Evolutionary conservation across 2,888 invertebrate genomes (phyloP).

Genomic region (Trichacis sp.): DNA sequence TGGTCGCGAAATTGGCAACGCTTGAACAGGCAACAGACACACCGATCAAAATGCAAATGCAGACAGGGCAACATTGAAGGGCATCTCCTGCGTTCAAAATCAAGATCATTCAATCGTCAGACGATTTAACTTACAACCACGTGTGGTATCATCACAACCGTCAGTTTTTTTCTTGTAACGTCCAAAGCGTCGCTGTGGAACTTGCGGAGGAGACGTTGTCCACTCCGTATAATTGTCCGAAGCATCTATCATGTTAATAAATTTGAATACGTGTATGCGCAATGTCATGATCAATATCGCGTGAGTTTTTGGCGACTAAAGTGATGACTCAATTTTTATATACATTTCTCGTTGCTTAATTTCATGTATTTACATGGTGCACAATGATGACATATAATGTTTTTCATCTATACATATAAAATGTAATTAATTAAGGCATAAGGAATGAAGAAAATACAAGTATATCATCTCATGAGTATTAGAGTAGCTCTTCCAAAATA

Average conservation of each 20-base stretch:
- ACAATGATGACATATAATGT: too few species aligned
- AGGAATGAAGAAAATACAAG: too few species aligned
- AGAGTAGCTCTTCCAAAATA: too few species aligned
- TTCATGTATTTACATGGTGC: not conserved
- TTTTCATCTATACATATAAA: too few species aligned
- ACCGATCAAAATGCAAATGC: constrained; percentile 61
- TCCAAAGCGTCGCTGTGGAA: constrained; percentile 61
- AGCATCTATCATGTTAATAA: constrained; percentile 50
- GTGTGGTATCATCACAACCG: constrained; percentile 67
- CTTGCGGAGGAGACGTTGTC: constrained; percentile 57
- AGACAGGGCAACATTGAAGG: constrained; percentile 66
- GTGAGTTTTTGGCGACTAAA: not conserved
- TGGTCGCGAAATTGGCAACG: constrained; percentile 50
- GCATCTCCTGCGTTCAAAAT: constrained; percentile 62
- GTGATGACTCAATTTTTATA: not conserved
- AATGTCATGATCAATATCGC: not conserved
- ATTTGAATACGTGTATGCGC: constrained; percentile 22
- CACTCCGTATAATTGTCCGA: constrained; percentile 65
- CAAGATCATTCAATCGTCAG: constrained; percentile 45
- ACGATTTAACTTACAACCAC: constrained; percentile 66
- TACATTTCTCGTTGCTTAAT: not conserved
- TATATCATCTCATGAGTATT: too few species aligned
- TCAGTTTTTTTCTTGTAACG: constrained; percentile 69
- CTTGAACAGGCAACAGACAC: constrained; percentile 59
- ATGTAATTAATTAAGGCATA: too few species aligned